Base-by-base conservation (phyloP, 1,140 invertebrate species). In the Cheumatopsyche charites region DNA sequence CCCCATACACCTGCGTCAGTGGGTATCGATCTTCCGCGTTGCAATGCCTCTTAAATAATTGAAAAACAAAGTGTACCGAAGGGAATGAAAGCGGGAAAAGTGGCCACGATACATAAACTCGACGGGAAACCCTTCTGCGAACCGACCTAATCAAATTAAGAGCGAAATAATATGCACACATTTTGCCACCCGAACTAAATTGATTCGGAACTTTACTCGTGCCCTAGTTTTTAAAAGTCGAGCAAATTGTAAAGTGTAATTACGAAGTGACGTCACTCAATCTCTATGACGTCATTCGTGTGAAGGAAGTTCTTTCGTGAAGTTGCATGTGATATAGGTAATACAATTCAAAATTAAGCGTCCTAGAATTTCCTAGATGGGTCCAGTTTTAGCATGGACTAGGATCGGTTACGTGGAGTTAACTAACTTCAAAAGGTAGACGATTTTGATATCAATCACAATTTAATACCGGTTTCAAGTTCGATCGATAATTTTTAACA, bases 271-370 rank as follows among this genome's bases (percentile, higher is more conserved):
- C 62, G 62, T 63, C 23, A 63, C n/a, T 42, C 62, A 36, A 17
- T 42, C 19, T 63, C 29, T 13, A 15, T 63, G 62, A 63, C 62
- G 62, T 63, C 62, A 42, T 42, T 26, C 62, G 25, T 36, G 62
- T 12, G 1, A 3, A 21, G 55, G 23, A 13, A 5, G 19, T 49
- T 49, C 42, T 15, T 61, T 36, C 29, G 21, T 13, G 6, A 19
- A 61, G 55, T 42, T 63, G 62, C 62, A 63, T 36, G 62, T 63
- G 3, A 36, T 9, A 9, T 9, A 9, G 9, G 3, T 36, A 4
- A 9, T 9, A 36, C 29, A 9, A 36, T 21, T 1, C 13, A 13
- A 4, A 13, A n/a, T 4, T 49, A 13, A 4, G 47, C 4, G 47
- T n/a, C 4, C 4, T 49, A 13, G 19, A n/a, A 5, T 13, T 15